Evolutionary conservation across 2,113 vertebrate genomes (phyloP), one percentile per base, ranked within the genome.

Genomic region (Oreochromis aureus): DNA sequence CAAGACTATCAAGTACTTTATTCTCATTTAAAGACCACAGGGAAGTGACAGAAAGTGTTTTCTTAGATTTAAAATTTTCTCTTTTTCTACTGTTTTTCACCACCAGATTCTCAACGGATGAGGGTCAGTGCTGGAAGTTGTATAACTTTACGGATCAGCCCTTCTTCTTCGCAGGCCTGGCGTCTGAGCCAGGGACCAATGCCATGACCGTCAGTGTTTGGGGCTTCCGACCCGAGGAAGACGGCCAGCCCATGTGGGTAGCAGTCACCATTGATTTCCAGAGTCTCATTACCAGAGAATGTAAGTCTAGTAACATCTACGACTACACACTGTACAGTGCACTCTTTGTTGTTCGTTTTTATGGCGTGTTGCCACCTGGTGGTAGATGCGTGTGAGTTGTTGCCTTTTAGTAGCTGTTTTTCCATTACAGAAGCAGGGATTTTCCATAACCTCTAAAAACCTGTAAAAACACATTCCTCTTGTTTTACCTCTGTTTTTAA

Each of bases 131-230:
- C 85, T 97, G 97, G 97, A 96, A 96, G 79, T 88, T 61, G 18
- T 97, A 96, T 46, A 97, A 96, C 93, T 97, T 97, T 80, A 97
- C 97, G 1, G 91, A 96, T 41, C 96, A 97, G 89, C 94, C 97
- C 8, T 95, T 97, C 81, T 97, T 95, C 88, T 96, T 97, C 7
- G 96, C 96, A 2, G 97, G 97, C 54, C 87, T 97, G 82, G 94
- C 96, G 0, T 96, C 96, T 1, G 96, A 97, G 82, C 97, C 97
- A 0, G 96, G 96, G 13, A 95, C 95, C 24, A 97, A 97, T 76
- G 95, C 97, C 66, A 92, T 97, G 96, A 97, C 94, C 2, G 95
- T 97, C 89, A 97, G 97, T 10, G 95, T 97, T 79, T 97, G 97
- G 95, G 97, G 97, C 12, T 97, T 96, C 87, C 87, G 96, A 48